A percentile compares a stretch with the other conserved stretches of the same genome.
Conservation (phyloP, 2,797 vertebrate species). For the Sebastes cheni region DNA sequence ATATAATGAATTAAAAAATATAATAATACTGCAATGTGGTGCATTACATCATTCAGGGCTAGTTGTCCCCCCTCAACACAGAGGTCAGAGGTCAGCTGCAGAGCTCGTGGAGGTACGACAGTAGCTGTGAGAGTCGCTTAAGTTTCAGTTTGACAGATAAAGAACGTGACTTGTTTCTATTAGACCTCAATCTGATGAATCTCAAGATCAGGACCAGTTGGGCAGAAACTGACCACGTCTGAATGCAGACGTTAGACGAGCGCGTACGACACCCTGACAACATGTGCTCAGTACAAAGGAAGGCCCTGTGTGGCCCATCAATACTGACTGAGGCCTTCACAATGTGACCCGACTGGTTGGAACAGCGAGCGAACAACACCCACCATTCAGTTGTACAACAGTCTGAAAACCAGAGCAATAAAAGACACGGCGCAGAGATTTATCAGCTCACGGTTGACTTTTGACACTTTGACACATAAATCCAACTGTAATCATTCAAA, state of each 20-base stretch:
- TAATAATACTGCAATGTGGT: not conserved
- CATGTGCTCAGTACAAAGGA: conserved; percentile 38
- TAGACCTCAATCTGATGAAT: not conserved
- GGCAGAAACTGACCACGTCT: conserved; percentile 20
- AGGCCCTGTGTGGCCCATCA: conserved; percentile 3
- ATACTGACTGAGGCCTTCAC: conserved; percentile 5
- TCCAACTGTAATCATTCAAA: not conserved
- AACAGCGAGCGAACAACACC: conserved; percentile 39
- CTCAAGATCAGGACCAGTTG: not conserved
- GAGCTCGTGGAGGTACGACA: not conserved
- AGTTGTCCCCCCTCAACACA: not conserved
- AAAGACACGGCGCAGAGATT: not conserved
- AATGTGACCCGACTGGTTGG: conserved; percentile 69
- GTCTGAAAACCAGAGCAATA: conserved; percentile 36
- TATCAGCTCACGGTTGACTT: not conserved
- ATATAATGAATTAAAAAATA: not conserved
- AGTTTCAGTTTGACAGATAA: not conserved
- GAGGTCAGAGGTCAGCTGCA: conserved; percentile 19
- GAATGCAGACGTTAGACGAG: not conserved
- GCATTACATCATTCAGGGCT: not conserved
- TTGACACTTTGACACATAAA: too few relatives aligned
- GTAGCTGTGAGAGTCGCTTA: not conserved
- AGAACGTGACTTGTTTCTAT: not conserved
- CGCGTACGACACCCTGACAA: not conserved
- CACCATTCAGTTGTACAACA: conserved; percentile 61